Conservation (phyloP, 2,888 invertebrate species). For the Agrochola lota region DNA sequence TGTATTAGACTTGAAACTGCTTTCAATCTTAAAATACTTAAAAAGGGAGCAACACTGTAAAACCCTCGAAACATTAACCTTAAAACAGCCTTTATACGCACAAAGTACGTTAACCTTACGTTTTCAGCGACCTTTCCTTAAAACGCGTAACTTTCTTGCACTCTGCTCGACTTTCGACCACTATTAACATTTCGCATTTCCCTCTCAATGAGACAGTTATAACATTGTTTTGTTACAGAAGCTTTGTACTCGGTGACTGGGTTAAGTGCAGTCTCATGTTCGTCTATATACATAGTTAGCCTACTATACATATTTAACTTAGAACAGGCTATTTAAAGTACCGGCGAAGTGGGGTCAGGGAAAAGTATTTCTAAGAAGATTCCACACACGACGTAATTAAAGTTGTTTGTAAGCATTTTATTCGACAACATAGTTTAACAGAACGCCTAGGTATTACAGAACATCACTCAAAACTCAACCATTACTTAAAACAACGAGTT, state of each 20-base stretch:
- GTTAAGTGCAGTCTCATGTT: slow-evolving; percentile 59
- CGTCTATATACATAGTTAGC: slow-evolving; percentile 7
- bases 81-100: background rate
- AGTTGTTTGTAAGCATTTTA: background rate
- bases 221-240: slow-evolving; percentile 34
- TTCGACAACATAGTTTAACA: background rate
- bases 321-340: background rate
- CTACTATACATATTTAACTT: background rate
- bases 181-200: slow-evolving; percentile 39
- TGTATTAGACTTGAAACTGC: no score
- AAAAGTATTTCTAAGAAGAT: background rate
- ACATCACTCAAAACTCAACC: no score
- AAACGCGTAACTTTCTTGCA: slow-evolving; percentile 43
- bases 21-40: background rate
- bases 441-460: no score
- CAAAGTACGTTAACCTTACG: background rate
- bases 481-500: no score
- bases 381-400: background rate
- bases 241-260: slow-evolving; percentile 26
- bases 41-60: background rate
- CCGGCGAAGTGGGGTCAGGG: background rate
- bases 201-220: slow-evolving; percentile 47
- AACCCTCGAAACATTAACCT: background rate
- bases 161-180: slow-evolving; percentile 41
- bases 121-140: slow-evolving; percentile 40